phyloP scores from a whole-genome alignment of 2,113 vertebrate genomes.

The Sinocyclocheilus rhinocerous region DNA sequence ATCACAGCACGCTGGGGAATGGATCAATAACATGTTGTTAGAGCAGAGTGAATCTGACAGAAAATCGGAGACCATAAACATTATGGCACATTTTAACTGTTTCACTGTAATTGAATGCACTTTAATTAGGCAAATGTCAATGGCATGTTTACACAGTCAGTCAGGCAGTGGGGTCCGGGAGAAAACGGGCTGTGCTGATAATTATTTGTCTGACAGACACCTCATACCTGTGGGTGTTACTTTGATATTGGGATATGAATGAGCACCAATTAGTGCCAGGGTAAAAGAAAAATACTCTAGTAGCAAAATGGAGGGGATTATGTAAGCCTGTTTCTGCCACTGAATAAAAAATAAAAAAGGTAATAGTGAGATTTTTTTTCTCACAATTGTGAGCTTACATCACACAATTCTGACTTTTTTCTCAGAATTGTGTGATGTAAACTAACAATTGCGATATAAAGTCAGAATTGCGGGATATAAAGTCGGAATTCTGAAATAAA shows the following conservation, averaged over 20 bases:
- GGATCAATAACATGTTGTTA: conserved; percentile 49
- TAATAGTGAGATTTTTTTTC: too few species aligned
- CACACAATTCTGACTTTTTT: too few species aligned
- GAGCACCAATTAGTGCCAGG: background rate
- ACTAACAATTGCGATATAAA: too few species aligned
- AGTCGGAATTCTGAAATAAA: too few species aligned
- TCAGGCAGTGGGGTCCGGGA: background rate
- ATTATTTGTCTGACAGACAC: conserved; percentile 39
- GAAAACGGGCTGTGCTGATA: background rate
- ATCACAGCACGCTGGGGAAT: conserved; percentile 1
- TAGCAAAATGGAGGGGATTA: background rate
- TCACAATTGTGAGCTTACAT: too few species aligned
- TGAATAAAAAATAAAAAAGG: too few species aligned
- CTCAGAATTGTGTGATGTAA: too few species aligned
- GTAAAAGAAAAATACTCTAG: background rate
- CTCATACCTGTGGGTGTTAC: conserved; percentile 21
- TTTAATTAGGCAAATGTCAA: conserved; percentile 33
- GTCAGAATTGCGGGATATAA: too few species aligned
- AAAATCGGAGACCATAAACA: conserved; percentile 40
- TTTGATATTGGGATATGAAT: conserved; percentile 15
- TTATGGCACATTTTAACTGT: background rate
- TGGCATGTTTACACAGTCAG: conserved; percentile 34
- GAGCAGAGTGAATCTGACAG: conserved; percentile 39
- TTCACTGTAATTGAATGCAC: conserved; percentile 15
- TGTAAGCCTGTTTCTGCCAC: too few species aligned